Percentiles rank a stretch among this genome's conserved stretches.
phyloP scores from a whole-genome alignment of 2,888 invertebrate genomes.

The Minunthozetes semirufus region DNA sequence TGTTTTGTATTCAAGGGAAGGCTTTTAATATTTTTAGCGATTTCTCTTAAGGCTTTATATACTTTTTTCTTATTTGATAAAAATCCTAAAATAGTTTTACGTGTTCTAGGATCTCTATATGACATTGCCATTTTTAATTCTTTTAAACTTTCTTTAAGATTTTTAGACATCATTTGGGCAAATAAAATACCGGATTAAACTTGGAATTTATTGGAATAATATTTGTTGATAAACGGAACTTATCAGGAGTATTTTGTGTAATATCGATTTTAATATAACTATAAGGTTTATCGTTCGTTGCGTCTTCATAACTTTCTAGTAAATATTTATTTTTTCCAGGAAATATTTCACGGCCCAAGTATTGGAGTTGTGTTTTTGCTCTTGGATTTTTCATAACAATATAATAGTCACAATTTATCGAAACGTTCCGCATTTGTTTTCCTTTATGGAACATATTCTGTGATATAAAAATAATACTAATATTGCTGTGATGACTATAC shows the following conservation, averaged over 20 bases:
- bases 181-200: background rate
- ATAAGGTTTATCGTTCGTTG: background rate
- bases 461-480: background rate
- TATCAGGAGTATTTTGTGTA: background rate
- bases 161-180: background rate
- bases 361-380: background rate
- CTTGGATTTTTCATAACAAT: background rate
- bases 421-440: background rate
- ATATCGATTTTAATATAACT: background rate
- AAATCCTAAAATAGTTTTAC: background rate
- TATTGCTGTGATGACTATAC: background rate
- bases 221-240: background rate
- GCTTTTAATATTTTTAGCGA: background rate
- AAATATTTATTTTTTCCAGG: background rate
- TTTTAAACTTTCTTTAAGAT: background rate
- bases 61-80: background rate
- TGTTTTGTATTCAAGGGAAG: background rate
- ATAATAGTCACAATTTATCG: background rate
- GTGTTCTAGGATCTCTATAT: background rate
- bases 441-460: constrained; percentile 20
- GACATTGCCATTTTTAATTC: background rate
- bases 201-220: too few species aligned
- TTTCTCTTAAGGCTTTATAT: background rate
- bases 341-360: background rate
- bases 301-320: background rate